Base-by-base conservation (phyloP, 2,888 invertebrate genomes). In the Agonopterix subpropinquella region DNA sequence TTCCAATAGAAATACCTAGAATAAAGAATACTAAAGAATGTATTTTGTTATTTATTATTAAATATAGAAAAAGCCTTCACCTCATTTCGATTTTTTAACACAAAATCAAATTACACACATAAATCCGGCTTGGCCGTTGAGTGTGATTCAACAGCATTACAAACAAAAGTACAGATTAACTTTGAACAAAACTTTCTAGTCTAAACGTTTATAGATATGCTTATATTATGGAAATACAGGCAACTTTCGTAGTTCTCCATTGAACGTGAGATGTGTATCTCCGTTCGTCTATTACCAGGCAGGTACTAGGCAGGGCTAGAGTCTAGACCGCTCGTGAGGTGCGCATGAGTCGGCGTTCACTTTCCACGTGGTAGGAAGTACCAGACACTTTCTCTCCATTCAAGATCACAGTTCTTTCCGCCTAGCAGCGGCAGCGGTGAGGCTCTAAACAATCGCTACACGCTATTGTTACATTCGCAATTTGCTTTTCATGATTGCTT, bases 351-450 rank as follows among this genome's bases (percentile, higher is more conserved):
- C 68, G 68, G 70, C 77, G 72, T 71, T 80, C 80, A 80, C 86
- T 87, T 86, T 87, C 86, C 77, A 67, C 72, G 73, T 67, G 73
- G 64, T 77, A 87, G 87, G 87, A 86, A 87, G 83, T 80, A 71
- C 70, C 68, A 67, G 70, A 66, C 73, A 86, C 87, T 88, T 88
- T 87, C 87, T 81, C 87, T 85, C 78, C 76, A 84, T 86, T 82
- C 84, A 85, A 84, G 83, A 84, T 82, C 81, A 72, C 59, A 59
- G 65, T 64, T 61, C 67, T 80, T 80, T 81, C 77, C 80, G 76
- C 77, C 72, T 70, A 65, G 63, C 62, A 60, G 59, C 56, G 61
- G 63, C 62, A 60, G 59, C 56, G 61, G 65, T 60, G 63, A 53
- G 57, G 58, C 55, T 61, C 62, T 62, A 59, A 68, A 73, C 75